Evolutionary conservation across 2,113 vertebrate species (phyloP).

Genomic region (Hippocampus comes): DNA sequence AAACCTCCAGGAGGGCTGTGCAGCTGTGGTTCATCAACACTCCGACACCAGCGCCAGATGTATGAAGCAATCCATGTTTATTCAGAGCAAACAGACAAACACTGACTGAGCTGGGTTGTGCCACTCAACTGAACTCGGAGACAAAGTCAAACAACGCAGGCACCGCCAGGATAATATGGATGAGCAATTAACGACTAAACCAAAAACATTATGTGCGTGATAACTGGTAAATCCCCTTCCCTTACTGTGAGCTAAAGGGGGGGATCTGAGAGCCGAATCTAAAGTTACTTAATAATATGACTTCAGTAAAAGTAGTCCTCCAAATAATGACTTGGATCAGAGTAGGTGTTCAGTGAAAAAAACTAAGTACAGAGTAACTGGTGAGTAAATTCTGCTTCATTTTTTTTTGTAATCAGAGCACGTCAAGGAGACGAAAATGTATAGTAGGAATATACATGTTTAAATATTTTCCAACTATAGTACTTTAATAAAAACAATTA

Average conservation of each 20-base stretch:
- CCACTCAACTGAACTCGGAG: background rate
- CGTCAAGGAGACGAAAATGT: too few relatives aligned
- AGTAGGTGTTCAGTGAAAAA: background rate
- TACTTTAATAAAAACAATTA: too few relatives aligned
- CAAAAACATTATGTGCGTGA: background rate
- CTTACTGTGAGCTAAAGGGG: background rate
- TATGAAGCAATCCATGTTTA: constrained; percentile 3
- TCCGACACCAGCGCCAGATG: background rate
- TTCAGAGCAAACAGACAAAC: constrained; percentile 7
- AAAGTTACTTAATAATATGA: background rate
- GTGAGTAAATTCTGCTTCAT: background rate
- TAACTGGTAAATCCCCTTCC: background rate
- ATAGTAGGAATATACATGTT: too few relatives aligned
- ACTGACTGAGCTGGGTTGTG: background rate
- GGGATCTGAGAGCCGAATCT: background rate
- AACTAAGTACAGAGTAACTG: background rate
- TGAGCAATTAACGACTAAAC: background rate
- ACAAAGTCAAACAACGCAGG: background rate
- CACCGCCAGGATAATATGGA: background rate
- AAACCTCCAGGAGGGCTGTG: constrained; percentile 17
- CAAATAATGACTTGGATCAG: background rate
- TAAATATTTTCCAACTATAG: too few relatives aligned
- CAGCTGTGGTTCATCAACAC: constrained; percentile 28
- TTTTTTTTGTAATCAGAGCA: too few relatives aligned
- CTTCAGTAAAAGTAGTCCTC: background rate